Conservation (phyloP, 2,113 vertebrate species). For the Cyprinus carpio region DNA sequence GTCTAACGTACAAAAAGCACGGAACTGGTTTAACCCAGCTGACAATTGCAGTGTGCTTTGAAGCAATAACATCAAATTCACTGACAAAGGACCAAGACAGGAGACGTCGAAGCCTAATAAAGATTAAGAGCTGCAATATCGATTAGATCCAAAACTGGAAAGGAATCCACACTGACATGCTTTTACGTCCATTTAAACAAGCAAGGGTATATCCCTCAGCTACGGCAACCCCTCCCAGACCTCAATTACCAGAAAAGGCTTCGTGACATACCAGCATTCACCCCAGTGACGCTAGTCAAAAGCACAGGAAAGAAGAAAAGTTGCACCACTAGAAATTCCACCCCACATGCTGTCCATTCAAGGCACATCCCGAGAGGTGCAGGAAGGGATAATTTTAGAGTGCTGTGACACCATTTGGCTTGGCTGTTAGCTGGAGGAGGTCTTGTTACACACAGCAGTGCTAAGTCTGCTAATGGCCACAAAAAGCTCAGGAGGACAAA, state of each 20-base stretch:
- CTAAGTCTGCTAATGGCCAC: slow-evolving; percentile 59
- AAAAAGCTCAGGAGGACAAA: slow-evolving; percentile 47
- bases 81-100: not conserved
- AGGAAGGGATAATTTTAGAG: slow-evolving; percentile 72
- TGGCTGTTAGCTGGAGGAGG: slow-evolving; percentile 61
- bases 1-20: not conserved
- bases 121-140: slow-evolving; percentile 10
- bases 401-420: slow-evolving; percentile 36
- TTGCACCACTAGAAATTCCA: slow-evolving; percentile 38
- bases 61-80: slow-evolving; percentile 17
- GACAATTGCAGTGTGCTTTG: not conserved
- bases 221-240: slow-evolving; percentile 12
- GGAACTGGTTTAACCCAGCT: not conserved
- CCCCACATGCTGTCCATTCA: slow-evolving; percentile 37
- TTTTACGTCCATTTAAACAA: slow-evolving; percentile 37
- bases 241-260: slow-evolving; percentile 71
- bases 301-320: slow-evolving; percentile 63
- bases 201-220: not conserved
- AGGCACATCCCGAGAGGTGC: slow-evolving; percentile 37
- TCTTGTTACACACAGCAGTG: slow-evolving; percentile 64
- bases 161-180: slow-evolving; percentile 32
- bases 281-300: slow-evolving; percentile 41
- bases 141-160: slow-evolving; percentile 48
- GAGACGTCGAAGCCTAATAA: slow-evolving; percentile 9
- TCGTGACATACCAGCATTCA: slow-evolving; percentile 33